Base-by-base conservation (phyloP, 2,113 vertebrate genomes). In the Meleagris gallopavo region DNA sequence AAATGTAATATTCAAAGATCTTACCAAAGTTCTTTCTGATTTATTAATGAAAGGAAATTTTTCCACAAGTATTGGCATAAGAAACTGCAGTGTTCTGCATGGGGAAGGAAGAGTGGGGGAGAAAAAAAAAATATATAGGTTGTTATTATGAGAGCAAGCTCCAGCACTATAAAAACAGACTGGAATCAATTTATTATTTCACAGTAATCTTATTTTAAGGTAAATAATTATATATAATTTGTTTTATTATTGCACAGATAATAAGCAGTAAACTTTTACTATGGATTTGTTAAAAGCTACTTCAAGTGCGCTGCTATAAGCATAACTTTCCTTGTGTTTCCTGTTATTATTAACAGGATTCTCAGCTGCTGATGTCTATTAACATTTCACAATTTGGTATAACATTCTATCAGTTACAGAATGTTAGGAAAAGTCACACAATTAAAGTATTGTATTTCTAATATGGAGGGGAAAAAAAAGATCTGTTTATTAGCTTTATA, bases 1-100 rank as follows among this genome's bases (percentile, higher is more conserved):
- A 46, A 67, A 89, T 13, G 52, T 8, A 52, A 78, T 17, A 57
- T 38, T 69, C 32, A 77, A 21, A 52, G 73, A 24, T 86, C 98
- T 98, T 97, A 99, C 99, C 98, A 99, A 96, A 5, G 98, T 99
- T 97, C 98, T 98, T 96, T 99, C 97, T 22, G 99, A 99, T 94
- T 99, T 99, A 96, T 98, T 98, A 71, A 99, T 88, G 79, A 99
- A 99, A 25, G 99, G 99, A 88, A 99, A 99, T 77, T 98, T 98
- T 34, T 99, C 98, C 12, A 96, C 97, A 52, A 99, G 96, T 91
- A 99, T 99, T 0, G 99, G 98, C 98, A 99, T 98, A 82, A 99
- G 98, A 95, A 99, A 99, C 19, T 97, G 98, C 4, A 98, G 98
- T 9, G 99, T 99, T 74, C 99, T 99, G 72, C 38, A 93, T 93